Base-by-base conservation (phyloP, 2,888 invertebrate genomes). In the Omphaloscelis lunosa region DNA sequence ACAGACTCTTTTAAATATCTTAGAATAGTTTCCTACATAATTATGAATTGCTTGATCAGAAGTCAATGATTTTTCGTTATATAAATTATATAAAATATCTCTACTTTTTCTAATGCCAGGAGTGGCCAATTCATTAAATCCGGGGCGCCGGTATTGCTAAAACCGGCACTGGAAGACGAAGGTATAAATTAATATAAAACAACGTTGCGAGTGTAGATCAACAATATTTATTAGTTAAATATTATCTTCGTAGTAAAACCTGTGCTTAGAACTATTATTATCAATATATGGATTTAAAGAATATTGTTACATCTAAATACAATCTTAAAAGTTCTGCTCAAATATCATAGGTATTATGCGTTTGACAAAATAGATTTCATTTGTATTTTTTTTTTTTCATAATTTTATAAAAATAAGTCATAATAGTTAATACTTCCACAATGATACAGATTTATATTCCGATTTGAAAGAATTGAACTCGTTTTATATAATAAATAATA, bases 301-400 rank as follows among this genome's bases (percentile, higher is more conserved):
- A 70, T 75, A 84, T 82, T 72, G 68, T 85, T 87, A 80, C 66
- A 76, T 78, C 83, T 89, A 84, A 83, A 82, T 77, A 89, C 87
- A 90, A 91, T 87, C 88, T 88, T 89, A 91, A 81, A 86, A 91
- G 74, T 92, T 92, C 91, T 91, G 91, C 92, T 92, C 90, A 90
- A 88, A 87, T 86, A 81, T 82, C 83, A 65, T 75, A 66, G 29
- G 61, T 80, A 82, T 83, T 80, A 81, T 78, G 76, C 75, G 62
- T 76, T 79, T 53, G 59, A 79, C 45, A 71, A 76, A 62, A 72
- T 62, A 71, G 65, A 17, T 34, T 72, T 61, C 1, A 7, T 29
- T 75, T 69, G 12, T 34, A 59, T 39, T 41, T 34, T 56, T 56
- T 63, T 56, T 9, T 11, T 29, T 34, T 41, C 34, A 34, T 34